These are phyloP conservation scores for Corapipo altera DNA, from an alignment of 2,113 vertebrate species.

Conservation along the genomic window DNA sequence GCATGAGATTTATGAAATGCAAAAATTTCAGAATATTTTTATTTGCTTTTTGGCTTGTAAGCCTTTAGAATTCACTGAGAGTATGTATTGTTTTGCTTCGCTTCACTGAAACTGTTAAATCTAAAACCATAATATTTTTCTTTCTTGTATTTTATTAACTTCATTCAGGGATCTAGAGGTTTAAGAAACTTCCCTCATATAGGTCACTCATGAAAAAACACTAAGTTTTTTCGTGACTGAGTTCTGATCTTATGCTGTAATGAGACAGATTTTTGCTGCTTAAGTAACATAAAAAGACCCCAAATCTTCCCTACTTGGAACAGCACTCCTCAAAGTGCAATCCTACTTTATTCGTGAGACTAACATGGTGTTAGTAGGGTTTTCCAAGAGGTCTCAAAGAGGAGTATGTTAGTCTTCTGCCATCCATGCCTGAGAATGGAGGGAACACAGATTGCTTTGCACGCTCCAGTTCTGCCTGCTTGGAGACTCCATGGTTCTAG, in stretches of 20 bases:
- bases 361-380: not conserved
- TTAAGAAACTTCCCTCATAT: not conserved
- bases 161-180: not conserved
- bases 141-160: not conserved
- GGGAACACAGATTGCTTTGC: not conserved
- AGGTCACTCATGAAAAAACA: not conserved
- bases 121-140: not conserved
- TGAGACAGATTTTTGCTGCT: not conserved
- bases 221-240: not conserved
- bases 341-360: not conserved
- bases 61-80: not conserved
- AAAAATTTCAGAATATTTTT: not conserved
- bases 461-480: not conserved
- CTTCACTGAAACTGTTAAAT: not conserved
- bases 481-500: not conserved
- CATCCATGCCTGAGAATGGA: not conserved
- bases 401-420: not conserved
- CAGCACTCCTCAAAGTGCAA: not conserved
- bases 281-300: not conserved
- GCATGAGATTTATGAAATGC: not conserved
- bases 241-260: not conserved
- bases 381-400: not conserved
- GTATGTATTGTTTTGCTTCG: not conserved
- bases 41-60: not conserved
- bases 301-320: not conserved